Percentiles rank a stretch among this genome's conserved stretches.
These are phyloP conservation scores for Papilio demoleus DNA, from an alignment of 2,888 invertebrate genomes.

Conservation along the genomic window DNA sequence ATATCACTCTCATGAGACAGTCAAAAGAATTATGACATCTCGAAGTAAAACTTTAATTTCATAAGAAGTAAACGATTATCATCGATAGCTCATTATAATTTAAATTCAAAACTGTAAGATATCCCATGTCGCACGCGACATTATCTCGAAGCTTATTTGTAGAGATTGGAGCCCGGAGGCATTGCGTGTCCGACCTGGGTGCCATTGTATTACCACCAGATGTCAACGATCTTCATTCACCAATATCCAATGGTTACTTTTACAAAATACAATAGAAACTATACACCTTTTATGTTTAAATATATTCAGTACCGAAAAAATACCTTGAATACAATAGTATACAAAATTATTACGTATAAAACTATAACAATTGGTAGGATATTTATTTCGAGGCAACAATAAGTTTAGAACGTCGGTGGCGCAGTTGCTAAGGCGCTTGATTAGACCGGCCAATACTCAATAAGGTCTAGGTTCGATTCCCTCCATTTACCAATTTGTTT, in stretches of 20 bases:
- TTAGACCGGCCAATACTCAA: too few relatives aligned
- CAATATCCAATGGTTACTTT: constrained; percentile 9
- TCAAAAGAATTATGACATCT: too few relatives aligned
- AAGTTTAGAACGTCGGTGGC: too few relatives aligned
- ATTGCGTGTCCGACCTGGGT: constrained; percentile 27
- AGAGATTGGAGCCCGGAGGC: constrained; percentile 28
- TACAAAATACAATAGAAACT: neutral
- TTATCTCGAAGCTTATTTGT: neutral
- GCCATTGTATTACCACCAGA: constrained; percentile 29
- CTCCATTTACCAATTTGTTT: too few relatives aligned
- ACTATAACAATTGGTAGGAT: neutral
- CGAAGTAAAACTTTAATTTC: too few relatives aligned
- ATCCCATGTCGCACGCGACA: constrained; percentile 36
- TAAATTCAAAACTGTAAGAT: constrained; percentile 4
- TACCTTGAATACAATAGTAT: neutral
- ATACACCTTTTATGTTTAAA: neutral
- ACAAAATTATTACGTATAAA: too few relatives aligned
- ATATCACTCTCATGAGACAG: too few relatives aligned
- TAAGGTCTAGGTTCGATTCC: too few relatives aligned
- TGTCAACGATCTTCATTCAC: constrained; percentile 26
- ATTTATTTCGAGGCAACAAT: neutral
- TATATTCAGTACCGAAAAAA: neutral
- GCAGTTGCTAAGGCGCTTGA: too few relatives aligned
- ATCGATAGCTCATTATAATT: neutral
- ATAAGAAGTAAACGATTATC: neutral